Conservation (phyloP, 2,113 vertebrate species). For the Camelus bactrianus region DNA sequence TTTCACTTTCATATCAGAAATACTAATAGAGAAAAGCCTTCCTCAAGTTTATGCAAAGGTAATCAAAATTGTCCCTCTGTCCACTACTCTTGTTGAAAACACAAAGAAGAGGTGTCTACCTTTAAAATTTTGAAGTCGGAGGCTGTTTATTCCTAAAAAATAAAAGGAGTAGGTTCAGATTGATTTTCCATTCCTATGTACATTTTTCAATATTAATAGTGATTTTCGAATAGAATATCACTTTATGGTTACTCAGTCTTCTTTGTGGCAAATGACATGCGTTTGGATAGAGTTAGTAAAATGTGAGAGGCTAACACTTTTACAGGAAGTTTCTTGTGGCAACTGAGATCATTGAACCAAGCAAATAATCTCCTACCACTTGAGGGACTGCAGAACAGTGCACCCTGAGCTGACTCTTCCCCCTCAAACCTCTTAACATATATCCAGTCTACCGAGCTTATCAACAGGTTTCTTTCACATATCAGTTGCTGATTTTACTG, state of each 20-base stretch:
- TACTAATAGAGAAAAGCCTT: neutral
- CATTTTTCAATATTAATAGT: neutral
- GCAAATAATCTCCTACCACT: neutral
- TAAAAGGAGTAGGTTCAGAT: neutral
- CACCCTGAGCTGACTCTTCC: neutral
- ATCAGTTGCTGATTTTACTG: neutral
- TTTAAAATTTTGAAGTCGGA: neutral
- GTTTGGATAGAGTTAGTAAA: neutral
- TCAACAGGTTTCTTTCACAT: neutral
- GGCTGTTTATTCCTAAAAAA: neutral
- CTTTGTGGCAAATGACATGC: neutral
- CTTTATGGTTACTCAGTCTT: neutral
- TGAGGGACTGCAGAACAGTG: neutral
- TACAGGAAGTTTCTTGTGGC: neutral
- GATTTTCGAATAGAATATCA: neutral
- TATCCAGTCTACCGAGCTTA: neutral
- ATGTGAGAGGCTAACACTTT: neutral
- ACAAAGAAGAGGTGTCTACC: neutral
- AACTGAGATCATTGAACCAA: neutral
- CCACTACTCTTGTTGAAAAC: neutral
- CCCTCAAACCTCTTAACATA: neutral
- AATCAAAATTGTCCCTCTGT: conserved; percentile 33
- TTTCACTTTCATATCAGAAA: conserved; percentile 2
- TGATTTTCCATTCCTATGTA: neutral
- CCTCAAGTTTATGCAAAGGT: neutral